phyloP scores from a whole-genome alignment of 2,888 invertebrate species.

The Heteromurus nitidus region DNA sequence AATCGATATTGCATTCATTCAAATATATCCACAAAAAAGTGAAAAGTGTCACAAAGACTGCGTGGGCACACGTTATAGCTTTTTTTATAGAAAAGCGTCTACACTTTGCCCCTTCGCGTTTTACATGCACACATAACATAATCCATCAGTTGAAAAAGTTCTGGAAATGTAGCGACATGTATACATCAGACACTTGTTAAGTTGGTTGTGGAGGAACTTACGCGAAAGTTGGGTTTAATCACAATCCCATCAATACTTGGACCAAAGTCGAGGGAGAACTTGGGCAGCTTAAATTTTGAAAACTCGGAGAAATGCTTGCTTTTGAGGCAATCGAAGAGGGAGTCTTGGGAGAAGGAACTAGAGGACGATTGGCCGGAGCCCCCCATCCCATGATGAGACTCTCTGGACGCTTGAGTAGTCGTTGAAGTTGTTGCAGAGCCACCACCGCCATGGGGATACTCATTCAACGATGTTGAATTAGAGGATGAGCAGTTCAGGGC shows the following conservation, averaged over 20 bases:
- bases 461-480: slow-evolving; percentile 47
- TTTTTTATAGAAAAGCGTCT: neutral
- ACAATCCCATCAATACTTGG: slow-evolving; percentile 73
- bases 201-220: slow-evolving; percentile 44
- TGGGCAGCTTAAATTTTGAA: slow-evolving; percentile 71
- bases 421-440: slow-evolving; percentile 47
- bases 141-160: too few relatives aligned
- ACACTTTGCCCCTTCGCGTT: neutral
- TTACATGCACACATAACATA: too few relatives aligned
- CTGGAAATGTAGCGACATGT: too few relatives aligned
- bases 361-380: slow-evolving; percentile 25
- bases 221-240: slow-evolving; percentile 72
- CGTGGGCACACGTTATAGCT: neutral
- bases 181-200: slow-evolving; percentile 5
- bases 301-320: slow-evolving; percentile 73
- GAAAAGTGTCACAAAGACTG: neutral
- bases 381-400: slow-evolving; percentile 51
- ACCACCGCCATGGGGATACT: slow-evolving; percentile 49
- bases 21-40: neutral
- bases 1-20: slow-evolving; percentile 48
- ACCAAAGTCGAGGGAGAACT: slow-evolving; percentile 72
- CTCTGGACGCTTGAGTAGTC: slow-evolving; percentile 59
- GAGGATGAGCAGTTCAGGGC: slow-evolving; percentile 72
- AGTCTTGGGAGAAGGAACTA: slow-evolving; percentile 62
- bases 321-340: slow-evolving; percentile 72